Percentiles rank a stretch among this genome's conserved stretches.
Evolutionary conservation across 2,888 invertebrate genomes (phyloP).

Genomic region (Latrodectus hesperus): DNA sequence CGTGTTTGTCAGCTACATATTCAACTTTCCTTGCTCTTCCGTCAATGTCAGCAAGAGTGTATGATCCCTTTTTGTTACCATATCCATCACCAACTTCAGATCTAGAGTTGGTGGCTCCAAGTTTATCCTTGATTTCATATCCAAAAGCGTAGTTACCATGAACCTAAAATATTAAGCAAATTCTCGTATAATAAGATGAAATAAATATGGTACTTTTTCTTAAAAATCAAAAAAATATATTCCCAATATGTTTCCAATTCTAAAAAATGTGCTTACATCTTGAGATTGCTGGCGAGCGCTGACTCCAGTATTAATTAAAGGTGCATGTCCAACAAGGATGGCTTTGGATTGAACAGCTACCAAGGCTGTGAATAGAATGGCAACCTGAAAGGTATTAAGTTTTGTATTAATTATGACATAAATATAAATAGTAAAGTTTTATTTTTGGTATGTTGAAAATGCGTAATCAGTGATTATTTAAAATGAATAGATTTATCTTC

Average conservation of each 20-base stretch:
- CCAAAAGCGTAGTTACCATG: slow-evolving; percentile 49
- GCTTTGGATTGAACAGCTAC: slow-evolving; percentile 11
- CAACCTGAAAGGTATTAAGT: slow-evolving; percentile 10
- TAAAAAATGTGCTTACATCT: slow-evolving; percentile 36
- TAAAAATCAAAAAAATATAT: neutral
- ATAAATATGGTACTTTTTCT: neutral
- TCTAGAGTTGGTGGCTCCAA: slow-evolving; percentile 64
- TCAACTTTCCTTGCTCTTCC: slow-evolving; percentile 65
- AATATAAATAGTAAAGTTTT: too few species aligned
- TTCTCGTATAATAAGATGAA: neutral
- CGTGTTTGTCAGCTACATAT: slow-evolving; percentile 49
- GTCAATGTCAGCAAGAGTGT: slow-evolving; percentile 63
- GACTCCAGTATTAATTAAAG: slow-evolving; percentile 27
- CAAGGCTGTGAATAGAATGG: slow-evolving; percentile 14
- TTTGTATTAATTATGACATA: neutral
- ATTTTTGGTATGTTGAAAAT: too few species aligned
- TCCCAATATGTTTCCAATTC: too few species aligned
- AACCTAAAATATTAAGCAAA: slow-evolving; percentile 21
- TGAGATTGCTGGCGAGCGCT: slow-evolving; percentile 18
- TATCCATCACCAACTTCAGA: slow-evolving; percentile 61
- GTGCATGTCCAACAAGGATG: slow-evolving; percentile 16
- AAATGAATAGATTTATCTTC: too few species aligned
- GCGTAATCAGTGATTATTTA: too few species aligned
- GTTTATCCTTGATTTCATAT: slow-evolving; percentile 61
- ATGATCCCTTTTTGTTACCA: slow-evolving; percentile 66